Conservation (phyloP, 2,888 invertebrate species). For the Apoda limacodes region DNA sequence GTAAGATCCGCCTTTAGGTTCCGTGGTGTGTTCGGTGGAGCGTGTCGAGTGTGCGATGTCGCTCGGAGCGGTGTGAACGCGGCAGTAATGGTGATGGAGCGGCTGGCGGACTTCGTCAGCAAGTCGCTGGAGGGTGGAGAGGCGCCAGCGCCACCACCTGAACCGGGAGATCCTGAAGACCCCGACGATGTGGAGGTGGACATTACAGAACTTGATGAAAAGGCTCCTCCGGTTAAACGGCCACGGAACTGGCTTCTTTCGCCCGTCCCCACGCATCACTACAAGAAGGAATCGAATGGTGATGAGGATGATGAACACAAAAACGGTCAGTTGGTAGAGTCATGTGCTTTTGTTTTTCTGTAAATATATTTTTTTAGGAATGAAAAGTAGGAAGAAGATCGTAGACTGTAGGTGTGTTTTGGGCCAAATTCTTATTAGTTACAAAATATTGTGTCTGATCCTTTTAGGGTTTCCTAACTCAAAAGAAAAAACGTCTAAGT, state of each 20-base stretch:
- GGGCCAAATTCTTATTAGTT: too few species aligned
- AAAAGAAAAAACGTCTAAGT: too few species aligned
- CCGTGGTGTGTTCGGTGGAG: slow-evolving; percentile 44
- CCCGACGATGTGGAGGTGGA: slow-evolving; percentile 57
- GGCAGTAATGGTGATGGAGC: slow-evolving; percentile 80
- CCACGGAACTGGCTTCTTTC: slow-evolving; percentile 63
- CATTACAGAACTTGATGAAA: slow-evolving; percentile 59
- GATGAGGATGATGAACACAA: slow-evolving; percentile 58
- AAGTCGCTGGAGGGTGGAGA: slow-evolving; percentile 82
- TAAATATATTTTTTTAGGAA: too few species aligned
- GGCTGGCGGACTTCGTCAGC: slow-evolving; percentile 91
- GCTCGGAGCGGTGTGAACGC: slow-evolving; percentile 47
- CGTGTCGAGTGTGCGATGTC: slow-evolving; percentile 49
- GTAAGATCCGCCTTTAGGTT: slow-evolving; percentile 36
- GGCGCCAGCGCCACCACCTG: slow-evolving; percentile 57
- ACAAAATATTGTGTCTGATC: too few species aligned
- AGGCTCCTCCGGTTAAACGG: slow-evolving; percentile 44
- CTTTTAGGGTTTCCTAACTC: too few species aligned
- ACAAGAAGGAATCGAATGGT: slow-evolving; percentile 39
- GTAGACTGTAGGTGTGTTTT: too few species aligned
- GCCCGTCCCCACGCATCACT: slow-evolving; percentile 44
- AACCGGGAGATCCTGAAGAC: slow-evolving; percentile 55
- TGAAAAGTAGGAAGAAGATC: too few species aligned
- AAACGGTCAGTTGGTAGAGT: slow-evolving; percentile 40
- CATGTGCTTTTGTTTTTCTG: too few species aligned